phyloP scores from a whole-genome alignment of 2,113 vertebrate species.

The Lathamus discolor region DNA sequence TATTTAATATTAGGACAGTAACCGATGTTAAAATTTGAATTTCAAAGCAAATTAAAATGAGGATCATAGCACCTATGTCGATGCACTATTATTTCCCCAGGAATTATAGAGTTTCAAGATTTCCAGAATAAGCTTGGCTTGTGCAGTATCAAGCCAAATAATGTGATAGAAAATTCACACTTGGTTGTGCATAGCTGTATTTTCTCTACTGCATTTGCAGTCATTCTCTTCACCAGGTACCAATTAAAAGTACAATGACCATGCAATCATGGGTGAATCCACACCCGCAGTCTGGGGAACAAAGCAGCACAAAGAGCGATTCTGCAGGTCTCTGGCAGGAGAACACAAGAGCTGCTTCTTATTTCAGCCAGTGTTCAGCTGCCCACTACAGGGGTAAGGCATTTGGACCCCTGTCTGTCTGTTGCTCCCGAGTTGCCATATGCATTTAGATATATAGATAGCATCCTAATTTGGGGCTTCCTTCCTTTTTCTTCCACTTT shows the following conservation, averaged over 20 bases:
- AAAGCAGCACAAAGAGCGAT: fast-evolving
- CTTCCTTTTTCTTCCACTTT: background rate
- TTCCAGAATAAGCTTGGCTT: background rate
- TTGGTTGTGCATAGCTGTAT: background rate
- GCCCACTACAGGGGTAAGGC: background rate
- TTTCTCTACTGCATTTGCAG: background rate
- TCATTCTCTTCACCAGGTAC: background rate
- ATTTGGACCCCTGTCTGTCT: background rate
- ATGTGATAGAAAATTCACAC: background rate
- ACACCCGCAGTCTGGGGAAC: background rate
- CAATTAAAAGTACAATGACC: background rate
- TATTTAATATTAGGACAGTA: background rate
- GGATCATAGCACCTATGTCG: fast-evolving
- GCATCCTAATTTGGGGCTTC: background rate
- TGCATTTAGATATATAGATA: background rate
- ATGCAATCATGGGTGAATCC: fast-evolving
- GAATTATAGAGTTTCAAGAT: fast-evolving
- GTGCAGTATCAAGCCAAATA: background rate
- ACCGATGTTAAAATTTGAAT: background rate
- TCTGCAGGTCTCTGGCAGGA: background rate
- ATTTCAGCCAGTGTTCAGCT: background rate
- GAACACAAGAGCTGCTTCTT: background rate
- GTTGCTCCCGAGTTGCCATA: background rate
- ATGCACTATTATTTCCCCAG: fast-evolving
- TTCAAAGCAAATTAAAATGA: background rate